phyloP scores from a whole-genome alignment of 1,140 invertebrate species.

The Argopecten irradians region DNA sequence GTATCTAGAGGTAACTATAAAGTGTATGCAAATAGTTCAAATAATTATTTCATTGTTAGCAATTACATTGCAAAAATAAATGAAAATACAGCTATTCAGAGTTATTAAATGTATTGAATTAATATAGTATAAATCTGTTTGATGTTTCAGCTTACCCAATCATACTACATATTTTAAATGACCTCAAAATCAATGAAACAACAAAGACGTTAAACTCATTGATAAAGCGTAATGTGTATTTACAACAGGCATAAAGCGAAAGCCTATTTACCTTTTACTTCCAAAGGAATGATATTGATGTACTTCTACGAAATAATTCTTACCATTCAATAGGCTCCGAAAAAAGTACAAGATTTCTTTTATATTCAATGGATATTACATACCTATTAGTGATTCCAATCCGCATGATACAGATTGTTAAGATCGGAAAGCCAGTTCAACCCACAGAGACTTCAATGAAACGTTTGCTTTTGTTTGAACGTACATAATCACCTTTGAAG shows the following conservation, averaged over 20 bases:
- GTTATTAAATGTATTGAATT: too few species aligned
- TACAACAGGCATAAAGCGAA: neutral
- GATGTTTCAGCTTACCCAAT: too few species aligned
- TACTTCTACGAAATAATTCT: neutral
- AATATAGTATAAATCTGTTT: too few species aligned
- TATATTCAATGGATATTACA: neutral
- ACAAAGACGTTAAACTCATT: neutral
- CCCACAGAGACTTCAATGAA: neutral
- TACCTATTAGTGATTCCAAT: neutral
- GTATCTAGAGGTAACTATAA: too few species aligned
- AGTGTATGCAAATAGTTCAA: too few species aligned
- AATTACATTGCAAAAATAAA: too few species aligned
- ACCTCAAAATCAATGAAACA: neutral
- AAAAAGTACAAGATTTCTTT: neutral
- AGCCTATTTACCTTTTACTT: neutral
- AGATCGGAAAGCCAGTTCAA: neutral
- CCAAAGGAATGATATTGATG: neutral
- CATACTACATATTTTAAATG: neutral
- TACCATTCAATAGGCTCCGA: neutral
- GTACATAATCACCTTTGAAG: neutral
- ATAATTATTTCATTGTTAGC: too few species aligned
- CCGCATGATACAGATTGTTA: neutral
- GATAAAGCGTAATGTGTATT: neutral
- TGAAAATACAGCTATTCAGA: too few species aligned
- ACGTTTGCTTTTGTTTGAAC: neutral